Evolutionary conservation across 2,888 invertebrate species (phyloP).

Genomic region (Cerastis leucographa): DNA sequence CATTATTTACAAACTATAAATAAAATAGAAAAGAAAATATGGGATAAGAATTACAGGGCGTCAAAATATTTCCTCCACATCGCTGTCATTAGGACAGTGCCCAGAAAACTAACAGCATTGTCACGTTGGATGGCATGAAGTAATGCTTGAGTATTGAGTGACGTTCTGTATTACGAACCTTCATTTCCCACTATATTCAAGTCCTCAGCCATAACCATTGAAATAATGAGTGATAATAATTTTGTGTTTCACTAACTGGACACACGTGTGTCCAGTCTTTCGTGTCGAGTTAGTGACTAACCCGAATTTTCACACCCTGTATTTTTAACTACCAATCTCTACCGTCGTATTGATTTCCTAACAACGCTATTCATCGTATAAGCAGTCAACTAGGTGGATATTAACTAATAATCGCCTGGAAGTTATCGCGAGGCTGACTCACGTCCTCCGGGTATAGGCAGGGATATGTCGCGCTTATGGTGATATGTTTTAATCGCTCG

Average conservation of each 20-base stretch:
- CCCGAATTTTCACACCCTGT: conserved; percentile 8
- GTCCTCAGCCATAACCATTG: not conserved
- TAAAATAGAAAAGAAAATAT: too few species aligned
- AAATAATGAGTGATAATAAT: too few species aligned
- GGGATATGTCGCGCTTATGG: conserved; percentile 57
- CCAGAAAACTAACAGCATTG: too few species aligned
- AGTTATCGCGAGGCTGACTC: conserved; percentile 53
- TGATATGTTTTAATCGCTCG: conserved; percentile 61
- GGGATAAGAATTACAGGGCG: too few species aligned
- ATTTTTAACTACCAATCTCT: conserved; percentile 1
- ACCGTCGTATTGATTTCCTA: conserved; percentile 43
- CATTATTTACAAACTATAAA: too few species aligned
- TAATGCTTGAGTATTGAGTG: too few species aligned
- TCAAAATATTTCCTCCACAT: too few species aligned
- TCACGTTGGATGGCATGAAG: not conserved
- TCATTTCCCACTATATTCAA: not conserved
- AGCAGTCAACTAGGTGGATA: conserved; percentile 38
- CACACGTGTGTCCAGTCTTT: too few species aligned
- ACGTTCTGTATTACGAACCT: not conserved
- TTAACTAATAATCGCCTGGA: conserved; percentile 53
- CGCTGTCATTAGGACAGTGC: too few species aligned
- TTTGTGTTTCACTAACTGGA: too few species aligned
- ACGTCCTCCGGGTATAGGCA: conserved; percentile 48
- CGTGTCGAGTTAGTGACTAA: too few species aligned
- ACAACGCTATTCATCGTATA: conserved; percentile 21